Percentiles rank a stretch among this genome's conserved stretches.
Evolutionary conservation across 2,797 vertebrate species (phyloP).

Genomic region (Sarcoramphus papa): DNA sequence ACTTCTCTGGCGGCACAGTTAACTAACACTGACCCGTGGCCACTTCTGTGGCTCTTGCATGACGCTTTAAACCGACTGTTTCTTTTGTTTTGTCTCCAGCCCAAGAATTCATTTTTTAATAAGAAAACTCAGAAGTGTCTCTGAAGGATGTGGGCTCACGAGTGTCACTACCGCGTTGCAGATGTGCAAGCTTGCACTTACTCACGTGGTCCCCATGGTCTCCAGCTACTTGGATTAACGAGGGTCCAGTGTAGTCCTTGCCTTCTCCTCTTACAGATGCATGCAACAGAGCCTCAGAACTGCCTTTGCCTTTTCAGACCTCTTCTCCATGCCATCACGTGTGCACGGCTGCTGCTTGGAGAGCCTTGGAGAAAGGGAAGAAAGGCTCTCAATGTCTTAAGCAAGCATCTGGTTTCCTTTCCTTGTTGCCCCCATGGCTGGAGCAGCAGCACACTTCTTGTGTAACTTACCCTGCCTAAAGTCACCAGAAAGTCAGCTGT

Average conservation of each 20-base stretch:
- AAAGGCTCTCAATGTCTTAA: background rate
- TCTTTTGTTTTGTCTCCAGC: constrained; percentile 10
- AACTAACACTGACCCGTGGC: background rate
- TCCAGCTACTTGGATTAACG: background rate
- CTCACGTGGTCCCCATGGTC: background rate
- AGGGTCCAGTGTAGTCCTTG: background rate
- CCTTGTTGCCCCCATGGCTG: background rate
- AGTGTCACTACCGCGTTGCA: rapidly evolving
- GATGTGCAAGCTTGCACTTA: background rate
- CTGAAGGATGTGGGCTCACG: background rate
- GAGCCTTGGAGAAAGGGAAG: background rate
- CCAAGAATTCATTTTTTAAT: background rate
- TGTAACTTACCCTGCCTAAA: background rate
- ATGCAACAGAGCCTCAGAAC: background rate
- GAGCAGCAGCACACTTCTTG: background rate
- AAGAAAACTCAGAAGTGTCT: constrained; percentile 22
- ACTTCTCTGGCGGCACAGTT: background rate
- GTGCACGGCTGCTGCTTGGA: background rate
- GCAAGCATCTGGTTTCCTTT: background rate
- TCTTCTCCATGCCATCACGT: background rate
- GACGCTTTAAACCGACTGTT: background rate
- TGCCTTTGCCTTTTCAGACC: background rate
- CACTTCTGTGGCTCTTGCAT: background rate
- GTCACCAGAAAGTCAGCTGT: background rate
- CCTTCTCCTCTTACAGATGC: background rate